A percentile compares a stretch with the other conserved stretches of the same genome.
These are phyloP conservation scores for Zootoca vivipara DNA, from an alignment of 2,113 vertebrate genomes.

Conservation along the genomic window DNA sequence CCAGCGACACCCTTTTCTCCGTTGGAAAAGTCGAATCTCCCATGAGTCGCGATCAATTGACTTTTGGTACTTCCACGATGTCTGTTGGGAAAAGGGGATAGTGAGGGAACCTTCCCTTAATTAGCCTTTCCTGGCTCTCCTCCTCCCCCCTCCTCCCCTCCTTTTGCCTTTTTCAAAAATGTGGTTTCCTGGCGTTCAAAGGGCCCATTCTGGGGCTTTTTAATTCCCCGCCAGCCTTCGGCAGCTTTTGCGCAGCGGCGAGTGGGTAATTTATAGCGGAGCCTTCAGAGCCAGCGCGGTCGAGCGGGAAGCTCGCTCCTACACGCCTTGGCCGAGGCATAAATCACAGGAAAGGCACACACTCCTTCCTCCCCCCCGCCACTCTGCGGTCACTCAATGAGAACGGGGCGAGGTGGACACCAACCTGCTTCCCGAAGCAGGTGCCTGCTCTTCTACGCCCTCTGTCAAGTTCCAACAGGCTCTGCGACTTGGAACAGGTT, in stretches of 20 bases:
- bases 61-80: too few relatives aligned
- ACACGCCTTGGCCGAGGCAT: neutral
- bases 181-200: constrained; percentile 3
- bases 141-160: too few relatives aligned
- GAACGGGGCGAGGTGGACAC: neutral
- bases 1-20: too few relatives aligned
- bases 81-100: too few relatives aligned
- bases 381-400: constrained; percentile 4
- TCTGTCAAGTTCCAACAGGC: too few relatives aligned
- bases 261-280: neutral
- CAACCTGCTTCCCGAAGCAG: neutral
- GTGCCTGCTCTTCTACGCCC: neutral
- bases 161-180: neutral
- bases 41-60: too few relatives aligned
- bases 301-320: neutral
- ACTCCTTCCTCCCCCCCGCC: neutral
- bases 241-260: neutral
- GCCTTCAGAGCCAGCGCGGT: neutral
- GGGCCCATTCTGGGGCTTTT: neutral
- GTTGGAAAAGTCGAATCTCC: too few relatives aligned
- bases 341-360: neutral
- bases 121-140: neutral
- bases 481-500: too few relatives aligned
- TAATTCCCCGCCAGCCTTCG: neutral
- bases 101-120: neutral